phyloP scores from a whole-genome alignment of 2,888 invertebrate genomes.

The Hypena proboscidalis region DNA sequence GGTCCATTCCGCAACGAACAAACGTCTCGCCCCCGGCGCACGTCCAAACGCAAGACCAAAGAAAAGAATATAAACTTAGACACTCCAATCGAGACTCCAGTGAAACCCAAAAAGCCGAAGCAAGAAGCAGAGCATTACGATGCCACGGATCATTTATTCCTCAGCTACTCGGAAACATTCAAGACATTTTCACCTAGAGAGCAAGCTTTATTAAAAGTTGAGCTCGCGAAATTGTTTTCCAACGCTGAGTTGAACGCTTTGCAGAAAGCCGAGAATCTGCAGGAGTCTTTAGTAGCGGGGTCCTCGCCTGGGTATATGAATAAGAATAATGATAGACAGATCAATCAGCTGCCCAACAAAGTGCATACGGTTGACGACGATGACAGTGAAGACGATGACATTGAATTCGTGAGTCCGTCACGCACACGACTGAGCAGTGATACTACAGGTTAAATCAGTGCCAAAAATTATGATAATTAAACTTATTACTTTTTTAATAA shows the following conservation, averaged over 20 bases:
- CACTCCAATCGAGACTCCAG: too few species aligned
- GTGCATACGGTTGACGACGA: constrained; percentile 11
- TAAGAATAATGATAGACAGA: constrained; percentile 1
- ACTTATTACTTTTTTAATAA: too few species aligned
- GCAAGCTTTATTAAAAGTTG: constrained; percentile 41
- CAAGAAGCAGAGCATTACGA: constrained; percentile 22
- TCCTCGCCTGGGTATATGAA: constrained; percentile 9
- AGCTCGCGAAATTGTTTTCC: constrained; percentile 47
- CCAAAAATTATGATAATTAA: not conserved
- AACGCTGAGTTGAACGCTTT: constrained; percentile 34
- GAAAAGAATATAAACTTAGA: constrained; percentile 7
- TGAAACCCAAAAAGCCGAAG: constrained; percentile 12
- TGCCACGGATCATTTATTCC: constrained; percentile 43
- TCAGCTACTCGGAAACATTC: constrained; percentile 45
- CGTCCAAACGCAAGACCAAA: too few species aligned
- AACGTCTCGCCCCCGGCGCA: constrained; percentile 4
- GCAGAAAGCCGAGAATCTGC: constrained; percentile 6
- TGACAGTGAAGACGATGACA: constrained; percentile 10
- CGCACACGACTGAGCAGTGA: constrained; percentile 6
- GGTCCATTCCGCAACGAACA: constrained; percentile 14
- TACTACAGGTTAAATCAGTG: not conserved
- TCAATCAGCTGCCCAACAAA: not conserved
- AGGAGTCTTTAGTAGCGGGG: constrained; percentile 12
- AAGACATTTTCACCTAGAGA: constrained; percentile 37
- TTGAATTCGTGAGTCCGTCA: constrained; percentile 13